Conservation (phyloP, 2,888 invertebrate genomes). For the Mycalesis mineus region DNA sequence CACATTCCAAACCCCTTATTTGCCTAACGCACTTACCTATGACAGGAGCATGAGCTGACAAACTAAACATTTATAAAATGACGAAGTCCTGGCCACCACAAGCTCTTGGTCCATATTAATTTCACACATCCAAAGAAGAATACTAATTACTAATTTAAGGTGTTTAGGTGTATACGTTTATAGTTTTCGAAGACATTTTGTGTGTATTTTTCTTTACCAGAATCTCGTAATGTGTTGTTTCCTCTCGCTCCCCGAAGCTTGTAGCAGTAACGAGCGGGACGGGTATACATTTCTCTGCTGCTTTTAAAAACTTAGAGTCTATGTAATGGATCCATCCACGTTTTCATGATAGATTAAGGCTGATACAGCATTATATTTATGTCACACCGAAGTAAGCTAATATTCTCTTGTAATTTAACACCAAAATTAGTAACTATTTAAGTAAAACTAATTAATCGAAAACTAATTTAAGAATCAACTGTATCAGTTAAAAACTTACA, state of each 20-base stretch:
- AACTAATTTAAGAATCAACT: conserved; percentile 3
- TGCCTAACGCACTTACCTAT: too few relatives aligned
- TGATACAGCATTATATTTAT: conserved; percentile 36
- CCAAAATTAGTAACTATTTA: not conserved
- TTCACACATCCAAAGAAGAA: conserved; percentile 48
- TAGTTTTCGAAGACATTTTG: conserved; percentile 22
- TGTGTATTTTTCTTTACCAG: conserved; percentile 24
- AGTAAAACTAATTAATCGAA: not conserved
- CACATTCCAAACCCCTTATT: too few relatives aligned
- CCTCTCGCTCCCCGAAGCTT: conserved; percentile 26
- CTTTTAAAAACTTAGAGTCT: conserved; percentile 37
- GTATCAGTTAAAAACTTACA: conserved; percentile 2
- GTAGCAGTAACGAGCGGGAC: conserved; percentile 58
- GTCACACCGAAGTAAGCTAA: conserved; percentile 2
- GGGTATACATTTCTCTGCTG: conserved; percentile 51
- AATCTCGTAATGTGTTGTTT: conserved; percentile 34
- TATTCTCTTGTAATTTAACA: not conserved
- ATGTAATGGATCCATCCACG: conserved; percentile 68
- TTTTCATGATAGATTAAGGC: conserved; percentile 42
- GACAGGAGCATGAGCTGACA: too few relatives aligned
- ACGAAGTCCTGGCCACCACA: not conserved
- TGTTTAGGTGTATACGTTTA: conserved; percentile 20
- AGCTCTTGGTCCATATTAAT: conserved; percentile 14
- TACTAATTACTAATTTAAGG: conserved; percentile 30
- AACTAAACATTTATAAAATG: not conserved